A percentile compares a stretch with the other conserved stretches of the same genome.
phyloP scores from a whole-genome alignment of 2,113 vertebrate genomes.

The Ochotona curzoniae region DNA sequence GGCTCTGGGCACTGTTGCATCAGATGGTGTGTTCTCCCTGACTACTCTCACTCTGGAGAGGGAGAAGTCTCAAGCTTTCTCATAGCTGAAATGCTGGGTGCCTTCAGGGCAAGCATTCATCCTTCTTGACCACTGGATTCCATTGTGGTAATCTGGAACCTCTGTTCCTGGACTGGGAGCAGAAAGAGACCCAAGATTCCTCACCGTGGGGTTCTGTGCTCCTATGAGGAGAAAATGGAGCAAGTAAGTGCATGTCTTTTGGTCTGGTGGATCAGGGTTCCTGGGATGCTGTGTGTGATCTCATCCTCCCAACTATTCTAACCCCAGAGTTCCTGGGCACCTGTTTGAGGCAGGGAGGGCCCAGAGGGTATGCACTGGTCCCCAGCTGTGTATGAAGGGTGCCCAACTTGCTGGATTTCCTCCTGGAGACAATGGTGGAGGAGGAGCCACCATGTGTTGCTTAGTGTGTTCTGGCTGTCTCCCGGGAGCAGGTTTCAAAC shows the following conservation, averaged over 20 bases:
- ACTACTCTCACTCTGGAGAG: not conserved
- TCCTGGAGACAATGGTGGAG: accelerated
- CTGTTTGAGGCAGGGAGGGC: not conserved
- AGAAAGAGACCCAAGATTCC: not conserved
- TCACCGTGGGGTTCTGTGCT: no score
- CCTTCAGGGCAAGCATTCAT: not conserved
- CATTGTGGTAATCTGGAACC: not conserved
- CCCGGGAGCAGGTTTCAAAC: not conserved
- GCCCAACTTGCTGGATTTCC: no score
- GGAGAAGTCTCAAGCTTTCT: not conserved
- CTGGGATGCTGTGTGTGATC: not conserved
- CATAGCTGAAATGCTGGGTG: not conserved
- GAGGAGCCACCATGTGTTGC: no score
- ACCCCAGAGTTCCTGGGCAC: not conserved
- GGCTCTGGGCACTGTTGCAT: not conserved
- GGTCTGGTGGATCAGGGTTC: not conserved
- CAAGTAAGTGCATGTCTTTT: not conserved
- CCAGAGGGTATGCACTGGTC: not conserved
- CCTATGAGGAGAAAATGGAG: not conserved
- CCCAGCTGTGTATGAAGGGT: not conserved
- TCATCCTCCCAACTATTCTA: not conserved
- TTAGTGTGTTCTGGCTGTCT: not conserved
- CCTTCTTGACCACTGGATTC: not conserved
- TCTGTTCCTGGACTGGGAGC: not conserved
- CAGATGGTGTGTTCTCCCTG: not conserved